Evolutionary conservation across 1,140 invertebrate species (phyloP).

Genomic region (Papilio xuthus): DNA sequence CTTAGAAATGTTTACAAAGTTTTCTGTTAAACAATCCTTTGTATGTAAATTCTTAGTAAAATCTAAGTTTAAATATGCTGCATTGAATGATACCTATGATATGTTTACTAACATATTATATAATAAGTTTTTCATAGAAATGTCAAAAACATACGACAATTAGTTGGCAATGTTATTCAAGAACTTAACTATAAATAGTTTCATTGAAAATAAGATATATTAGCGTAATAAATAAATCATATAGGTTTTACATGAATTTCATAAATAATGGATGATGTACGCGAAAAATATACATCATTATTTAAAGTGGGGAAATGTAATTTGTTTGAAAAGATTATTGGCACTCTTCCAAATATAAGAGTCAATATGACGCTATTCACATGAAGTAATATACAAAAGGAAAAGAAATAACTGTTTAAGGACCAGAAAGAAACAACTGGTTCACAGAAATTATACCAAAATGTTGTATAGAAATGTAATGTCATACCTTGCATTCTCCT

Average conservation of each 20-base stretch:
- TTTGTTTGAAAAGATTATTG: slow-evolving; percentile 9
- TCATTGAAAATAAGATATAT: background rate
- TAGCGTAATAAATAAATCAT: background rate
- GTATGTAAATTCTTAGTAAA: background rate
- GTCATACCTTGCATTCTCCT: no score
- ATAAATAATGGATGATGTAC: background rate
- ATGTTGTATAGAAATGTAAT: no score
- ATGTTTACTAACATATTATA: background rate
- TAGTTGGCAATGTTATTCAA: no score
- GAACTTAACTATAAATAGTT: background rate
- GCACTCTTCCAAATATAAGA: background rate
- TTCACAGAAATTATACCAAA: no score
- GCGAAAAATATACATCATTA: background rate
- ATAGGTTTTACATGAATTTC: background rate
- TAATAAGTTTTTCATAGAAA: background rate
- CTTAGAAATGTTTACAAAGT: slow-evolving; percentile 11
- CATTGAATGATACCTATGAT: background rate
- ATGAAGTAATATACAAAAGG: no score
- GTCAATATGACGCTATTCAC: no score
- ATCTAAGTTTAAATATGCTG: background rate
- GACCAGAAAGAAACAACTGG: no score
- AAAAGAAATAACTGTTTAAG: no score
- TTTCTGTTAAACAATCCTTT: background rate
- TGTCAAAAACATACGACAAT: background rate
- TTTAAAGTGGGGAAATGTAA: slow-evolving; percentile 4